phyloP scores from a whole-genome alignment of 2,888 invertebrate species.

The Branchinecta sandiegonensis region DNA sequence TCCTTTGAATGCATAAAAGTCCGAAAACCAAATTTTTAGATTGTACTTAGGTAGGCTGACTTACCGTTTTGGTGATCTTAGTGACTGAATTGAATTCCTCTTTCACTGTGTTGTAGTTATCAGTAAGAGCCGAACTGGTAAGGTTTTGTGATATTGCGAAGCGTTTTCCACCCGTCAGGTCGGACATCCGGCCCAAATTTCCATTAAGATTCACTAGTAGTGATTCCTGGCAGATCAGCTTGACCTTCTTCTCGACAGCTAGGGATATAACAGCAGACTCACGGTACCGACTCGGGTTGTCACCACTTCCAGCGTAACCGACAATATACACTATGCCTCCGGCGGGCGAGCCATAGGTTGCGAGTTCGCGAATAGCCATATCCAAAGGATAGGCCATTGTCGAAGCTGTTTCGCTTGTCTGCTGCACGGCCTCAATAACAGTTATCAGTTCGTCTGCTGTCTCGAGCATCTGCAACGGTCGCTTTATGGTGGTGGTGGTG shows the following conservation, averaged over 20 bases:
- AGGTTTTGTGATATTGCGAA: too few species aligned
- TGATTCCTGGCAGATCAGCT: not conserved
- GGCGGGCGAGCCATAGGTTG: not conserved
- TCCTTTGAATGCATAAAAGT: too few species aligned
- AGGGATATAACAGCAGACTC: not conserved
- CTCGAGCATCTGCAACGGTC: not conserved
- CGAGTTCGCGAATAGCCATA: not conserved
- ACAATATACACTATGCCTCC: not conserved
- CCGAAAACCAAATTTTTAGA: too few species aligned
- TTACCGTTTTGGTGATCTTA: too few species aligned
- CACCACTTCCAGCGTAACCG: not conserved
- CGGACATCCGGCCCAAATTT: too few species aligned
- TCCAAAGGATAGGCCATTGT: slow-evolving; percentile 9
- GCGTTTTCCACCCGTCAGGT: too few species aligned
- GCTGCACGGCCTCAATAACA: not conserved
- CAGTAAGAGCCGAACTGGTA: too few species aligned
- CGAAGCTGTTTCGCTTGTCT: not conserved
- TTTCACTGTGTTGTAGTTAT: too few species aligned
- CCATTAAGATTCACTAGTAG: not conserved
- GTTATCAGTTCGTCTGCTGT: not conserved
- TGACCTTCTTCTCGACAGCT: not conserved
- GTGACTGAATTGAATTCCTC: too few species aligned
- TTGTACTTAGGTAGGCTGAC: too few species aligned
- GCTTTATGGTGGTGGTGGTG: not conserved
- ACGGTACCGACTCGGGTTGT: not conserved